Percentiles rank a stretch among this genome's conserved stretches.
These are phyloP conservation scores for Anas platyrhynchos DNA, from an alignment of 2,113 vertebrate species.

Conservation along the genomic window DNA sequence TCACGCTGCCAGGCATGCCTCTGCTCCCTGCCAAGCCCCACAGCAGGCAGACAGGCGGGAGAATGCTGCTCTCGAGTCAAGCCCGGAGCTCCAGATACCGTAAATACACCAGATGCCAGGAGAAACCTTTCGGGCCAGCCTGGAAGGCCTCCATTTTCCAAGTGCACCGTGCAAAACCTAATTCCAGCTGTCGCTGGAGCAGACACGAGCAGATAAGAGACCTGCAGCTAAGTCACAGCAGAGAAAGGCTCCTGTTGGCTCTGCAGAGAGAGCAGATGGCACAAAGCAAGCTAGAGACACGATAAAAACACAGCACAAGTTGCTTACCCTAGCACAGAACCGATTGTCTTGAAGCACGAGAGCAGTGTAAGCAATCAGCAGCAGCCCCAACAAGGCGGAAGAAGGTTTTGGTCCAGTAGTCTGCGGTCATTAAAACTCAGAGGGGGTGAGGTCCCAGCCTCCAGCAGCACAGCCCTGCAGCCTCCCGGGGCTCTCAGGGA, in stretches of 20 bases:
- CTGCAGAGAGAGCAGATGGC: constrained; percentile 8
- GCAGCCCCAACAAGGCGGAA: not conserved
- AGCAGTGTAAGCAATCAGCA: not conserved
- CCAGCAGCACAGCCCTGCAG: not conserved
- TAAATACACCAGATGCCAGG: not conserved
- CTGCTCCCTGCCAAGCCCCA: not conserved
- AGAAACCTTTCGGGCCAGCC: not conserved
- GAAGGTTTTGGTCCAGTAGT: not conserved
- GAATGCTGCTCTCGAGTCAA: not conserved
- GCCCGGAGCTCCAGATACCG: not conserved
- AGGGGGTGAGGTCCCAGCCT: not conserved
- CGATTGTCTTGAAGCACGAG: not conserved
- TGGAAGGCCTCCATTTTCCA: constrained; percentile 15
- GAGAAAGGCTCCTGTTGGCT: not conserved
- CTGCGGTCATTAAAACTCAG: not conserved
- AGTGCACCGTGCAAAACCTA: not conserved
- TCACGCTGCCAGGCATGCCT: fast-evolving
- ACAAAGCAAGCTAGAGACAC: not conserved
- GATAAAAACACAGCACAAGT: not conserved
- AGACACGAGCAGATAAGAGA: not conserved
- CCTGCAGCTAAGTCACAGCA: not conserved
- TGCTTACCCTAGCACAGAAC: not conserved
- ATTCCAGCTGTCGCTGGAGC: not conserved
- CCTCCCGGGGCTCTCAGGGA: not conserved
- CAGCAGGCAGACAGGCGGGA: not conserved